Percentiles rank a stretch among this genome's conserved stretches.
phyloP scores from a whole-genome alignment of 2,888 invertebrate species.

The Apoderus coryli region DNA sequence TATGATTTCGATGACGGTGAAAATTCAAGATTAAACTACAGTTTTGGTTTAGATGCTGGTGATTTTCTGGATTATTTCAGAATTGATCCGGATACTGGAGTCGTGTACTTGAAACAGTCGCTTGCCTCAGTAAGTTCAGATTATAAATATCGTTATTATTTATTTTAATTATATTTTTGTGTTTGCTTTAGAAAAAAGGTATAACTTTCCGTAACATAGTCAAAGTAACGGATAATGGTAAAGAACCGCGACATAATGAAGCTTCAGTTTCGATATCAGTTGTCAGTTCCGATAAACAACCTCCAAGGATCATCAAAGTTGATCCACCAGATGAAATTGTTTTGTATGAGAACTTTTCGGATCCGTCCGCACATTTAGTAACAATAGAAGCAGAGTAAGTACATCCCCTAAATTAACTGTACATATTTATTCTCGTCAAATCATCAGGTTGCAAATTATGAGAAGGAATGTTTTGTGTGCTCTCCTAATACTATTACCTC shows the following conservation, averaged over 20 bases:
- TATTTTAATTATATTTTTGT: slow-evolving; percentile 12
- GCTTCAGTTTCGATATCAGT: slow-evolving; percentile 74
- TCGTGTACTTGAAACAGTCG: slow-evolving; percentile 39
- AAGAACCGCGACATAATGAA: slow-evolving; percentile 41
- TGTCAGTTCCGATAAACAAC: slow-evolving; percentile 76
- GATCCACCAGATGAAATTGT: slow-evolving; percentile 38
- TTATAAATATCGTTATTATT: not conserved
- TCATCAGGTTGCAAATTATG: too few species aligned
- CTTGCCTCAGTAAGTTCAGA: slow-evolving; percentile 21
- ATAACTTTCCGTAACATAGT: slow-evolving; percentile 57
- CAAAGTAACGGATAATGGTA: slow-evolving; percentile 64
- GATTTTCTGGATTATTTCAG: slow-evolving; percentile 52
- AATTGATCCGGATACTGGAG: slow-evolving; percentile 70
- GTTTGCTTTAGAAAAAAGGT: slow-evolving; percentile 38
- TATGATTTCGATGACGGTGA: slow-evolving; percentile 85
- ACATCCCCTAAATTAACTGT: slow-evolving; percentile 12
- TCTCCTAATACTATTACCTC: slow-evolving; percentile 5
- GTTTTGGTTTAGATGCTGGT: slow-evolving; percentile 35
- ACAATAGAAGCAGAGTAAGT: slow-evolving; percentile 57
- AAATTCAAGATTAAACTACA: slow-evolving; percentile 74
- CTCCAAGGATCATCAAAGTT: slow-evolving; percentile 54
- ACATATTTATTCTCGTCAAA: slow-evolving; percentile 6
- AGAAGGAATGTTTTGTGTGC: too few species aligned
- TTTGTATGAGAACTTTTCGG: slow-evolving; percentile 58
- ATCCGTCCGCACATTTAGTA: slow-evolving; percentile 38